Evolutionary conservation across 2,113 vertebrate genomes (phyloP).

Genomic region (Pangasianodon hypophthalmus): DNA sequence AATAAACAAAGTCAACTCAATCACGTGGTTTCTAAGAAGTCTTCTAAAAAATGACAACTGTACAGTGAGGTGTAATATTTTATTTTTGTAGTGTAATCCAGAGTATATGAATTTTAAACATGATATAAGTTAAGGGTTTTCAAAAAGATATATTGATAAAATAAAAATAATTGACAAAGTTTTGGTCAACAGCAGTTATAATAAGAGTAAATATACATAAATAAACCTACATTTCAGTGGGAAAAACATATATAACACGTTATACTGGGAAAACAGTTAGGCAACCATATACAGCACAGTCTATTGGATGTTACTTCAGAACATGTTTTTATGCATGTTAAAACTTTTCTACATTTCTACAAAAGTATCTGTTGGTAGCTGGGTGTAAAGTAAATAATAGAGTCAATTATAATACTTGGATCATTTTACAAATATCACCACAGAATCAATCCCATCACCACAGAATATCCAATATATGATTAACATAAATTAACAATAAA

Average conservation of each 20-base stretch:
- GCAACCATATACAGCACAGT: background rate
- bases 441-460: background rate
- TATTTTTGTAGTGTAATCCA: background rate
- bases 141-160: background rate
- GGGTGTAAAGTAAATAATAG: background rate
- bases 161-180: background rate
- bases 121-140: background rate
- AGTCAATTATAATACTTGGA: background rate
- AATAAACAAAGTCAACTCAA: constrained; percentile 42
- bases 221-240: background rate
- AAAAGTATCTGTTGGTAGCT: background rate
- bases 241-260: background rate
- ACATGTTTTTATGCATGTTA: background rate
- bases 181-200: background rate
- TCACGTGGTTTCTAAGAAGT: constrained; percentile 61
- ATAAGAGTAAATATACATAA: background rate
- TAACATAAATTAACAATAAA: background rate
- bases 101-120: background rate
- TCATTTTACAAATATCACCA: background rate
- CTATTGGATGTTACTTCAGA: background rate
- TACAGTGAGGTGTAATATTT: background rate
- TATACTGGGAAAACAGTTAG: background rate
- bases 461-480: background rate
- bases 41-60: constrained; percentile 14
- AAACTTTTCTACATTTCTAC: background rate